phyloP scores from a whole-genome alignment of 1,140 invertebrate genomes.

The Drosophila pallidifrons region DNA sequence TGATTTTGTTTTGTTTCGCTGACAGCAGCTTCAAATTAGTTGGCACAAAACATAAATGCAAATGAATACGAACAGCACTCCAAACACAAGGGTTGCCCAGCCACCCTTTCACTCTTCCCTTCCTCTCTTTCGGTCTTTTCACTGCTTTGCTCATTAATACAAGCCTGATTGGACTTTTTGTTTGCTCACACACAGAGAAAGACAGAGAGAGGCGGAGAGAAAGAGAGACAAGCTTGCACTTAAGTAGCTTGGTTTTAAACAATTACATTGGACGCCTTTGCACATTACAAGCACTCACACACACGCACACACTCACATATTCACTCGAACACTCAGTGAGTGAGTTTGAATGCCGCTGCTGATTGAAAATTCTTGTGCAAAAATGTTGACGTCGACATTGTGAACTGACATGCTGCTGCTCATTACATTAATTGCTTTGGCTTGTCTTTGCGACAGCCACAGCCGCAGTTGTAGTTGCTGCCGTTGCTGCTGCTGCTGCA shows the following conservation, averaged over 20 bases:
- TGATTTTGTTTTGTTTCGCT: constrained; percentile 79
- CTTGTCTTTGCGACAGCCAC: constrained; percentile 78
- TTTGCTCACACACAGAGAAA: constrained; percentile 47
- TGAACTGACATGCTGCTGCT: constrained; percentile 78
- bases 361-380: constrained; percentile 83
- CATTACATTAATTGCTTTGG: constrained; percentile 83
- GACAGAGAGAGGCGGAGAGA: not conserved
- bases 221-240: constrained; percentile 49
- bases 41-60: constrained; percentile 82
- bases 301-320: not conserved
- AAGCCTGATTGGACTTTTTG: constrained; percentile 81
- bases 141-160: constrained; percentile 66
- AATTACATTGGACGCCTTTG: constrained; percentile 80
- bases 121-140: not conserved
- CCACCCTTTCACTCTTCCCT: not conserved
- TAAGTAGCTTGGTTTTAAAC: constrained; percentile 80
- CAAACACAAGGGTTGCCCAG: constrained; percentile 18
- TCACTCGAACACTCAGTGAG: not conserved
- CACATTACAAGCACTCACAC: constrained; percentile 62
- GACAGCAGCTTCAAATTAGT: constrained; percentile 73
- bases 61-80: constrained; percentile 68
- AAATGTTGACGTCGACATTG: constrained; percentile 80
- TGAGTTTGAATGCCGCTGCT: constrained; percentile 60
- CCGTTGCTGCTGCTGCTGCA: not conserved
- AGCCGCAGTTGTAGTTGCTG: constrained; percentile 2